Conservation (phyloP, 2,797 vertebrate genomes). For the Ispidina picta region DNA sequence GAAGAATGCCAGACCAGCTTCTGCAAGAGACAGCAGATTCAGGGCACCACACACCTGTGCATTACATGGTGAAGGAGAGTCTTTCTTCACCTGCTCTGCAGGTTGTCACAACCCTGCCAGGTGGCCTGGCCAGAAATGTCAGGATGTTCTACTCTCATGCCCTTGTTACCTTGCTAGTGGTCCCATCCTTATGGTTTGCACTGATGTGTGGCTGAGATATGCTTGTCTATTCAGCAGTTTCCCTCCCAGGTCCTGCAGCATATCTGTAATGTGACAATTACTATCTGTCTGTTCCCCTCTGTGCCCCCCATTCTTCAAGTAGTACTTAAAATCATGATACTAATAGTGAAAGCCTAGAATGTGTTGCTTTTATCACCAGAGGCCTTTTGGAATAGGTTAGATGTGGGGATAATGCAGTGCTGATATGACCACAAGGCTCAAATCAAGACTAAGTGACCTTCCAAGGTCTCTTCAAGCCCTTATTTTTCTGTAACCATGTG, state of each 20-base stretch:
- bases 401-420: background rate
- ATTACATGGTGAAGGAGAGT: background rate
- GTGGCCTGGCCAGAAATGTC: fast-evolving
- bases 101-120: background rate
- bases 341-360: constrained; percentile 14
- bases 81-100: background rate
- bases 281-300: constrained; percentile 1
- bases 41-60: background rate
- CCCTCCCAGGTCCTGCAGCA: background rate
- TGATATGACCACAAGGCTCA: background rate
- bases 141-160: background rate
- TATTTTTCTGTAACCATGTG: background rate
- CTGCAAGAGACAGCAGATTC: background rate
- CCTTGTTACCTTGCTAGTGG: background rate
- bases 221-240: background rate
- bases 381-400: constrained; percentile 23
- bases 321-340: background rate
- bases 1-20: background rate
- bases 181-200: background rate
- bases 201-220: background rate
- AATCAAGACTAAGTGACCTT: constrained; percentile 19
- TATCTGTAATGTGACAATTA: background rate
- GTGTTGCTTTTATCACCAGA: constrained; percentile 28
- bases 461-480: background rate
- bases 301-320: constrained; percentile 19